A percentile compares a stretch with the other conserved stretches of the same genome.
These are phyloP conservation scores for Macquaria australasica DNA, from an alignment of 2,113 vertebrate genomes.

Conservation along the genomic window DNA sequence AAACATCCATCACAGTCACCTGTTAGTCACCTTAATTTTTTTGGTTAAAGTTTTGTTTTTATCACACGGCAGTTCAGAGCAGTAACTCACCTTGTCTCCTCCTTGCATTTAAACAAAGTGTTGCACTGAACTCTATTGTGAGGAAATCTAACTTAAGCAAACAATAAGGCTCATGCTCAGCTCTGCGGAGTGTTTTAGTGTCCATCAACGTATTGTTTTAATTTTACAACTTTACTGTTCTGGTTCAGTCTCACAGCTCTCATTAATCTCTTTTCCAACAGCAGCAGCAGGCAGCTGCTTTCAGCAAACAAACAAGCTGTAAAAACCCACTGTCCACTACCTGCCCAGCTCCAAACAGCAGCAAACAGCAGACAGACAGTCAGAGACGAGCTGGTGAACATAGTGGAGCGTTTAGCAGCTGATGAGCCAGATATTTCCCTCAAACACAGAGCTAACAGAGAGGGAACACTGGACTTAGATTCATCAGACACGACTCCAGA, in stretches of 20 bases:
- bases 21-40: background rate
- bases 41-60: background rate
- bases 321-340: background rate
- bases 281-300: background rate
- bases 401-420: too few relatives aligned
- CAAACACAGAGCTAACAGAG: background rate
- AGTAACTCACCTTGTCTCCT: too few relatives aligned
- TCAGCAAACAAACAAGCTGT: background rate
- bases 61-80: background rate
- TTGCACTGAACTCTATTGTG: too few relatives aligned
- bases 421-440: too few relatives aligned
- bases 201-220: background rate
- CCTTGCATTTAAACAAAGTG: too few relatives aligned
- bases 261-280: background rate
- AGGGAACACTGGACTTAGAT: background rate
- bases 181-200: background rate
- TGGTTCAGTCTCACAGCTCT: slow-evolving; percentile 16
- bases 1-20: background rate
- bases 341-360: background rate
- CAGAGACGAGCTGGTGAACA: background rate
- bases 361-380: background rate
- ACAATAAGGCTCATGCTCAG: too few relatives aligned
- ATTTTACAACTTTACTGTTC: slow-evolving; percentile 24
- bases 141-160: too few relatives aligned
- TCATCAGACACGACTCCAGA: background rate